Base-by-base conservation (phyloP, 2,888 invertebrate genomes). In the Augochlorella aurata region DNA sequence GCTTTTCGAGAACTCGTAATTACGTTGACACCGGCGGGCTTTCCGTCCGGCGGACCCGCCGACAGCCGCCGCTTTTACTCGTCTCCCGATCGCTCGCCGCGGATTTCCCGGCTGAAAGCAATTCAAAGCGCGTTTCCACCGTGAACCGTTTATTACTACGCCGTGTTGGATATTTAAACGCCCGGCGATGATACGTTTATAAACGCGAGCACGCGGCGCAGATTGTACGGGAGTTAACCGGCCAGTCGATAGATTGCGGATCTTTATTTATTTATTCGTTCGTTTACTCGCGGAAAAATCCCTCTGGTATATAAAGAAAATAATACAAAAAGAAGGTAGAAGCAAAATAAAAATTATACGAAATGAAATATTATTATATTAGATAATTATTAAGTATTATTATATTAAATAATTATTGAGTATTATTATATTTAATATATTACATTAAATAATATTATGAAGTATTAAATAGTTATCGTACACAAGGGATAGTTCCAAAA, bases 1-100 rank as follows among this genome's bases (percentile, higher is more conserved):
- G 29, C 58, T 61, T 58, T 73, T 61, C 58, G 18, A 50, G n/a
- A 49, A 50, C 29, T n/a, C 67, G 61, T 66, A 78, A 78, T 52
- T 52, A 38, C 61, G n/a, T 68, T 16, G 47, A 21, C 54, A 45
- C 24, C 52, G 52, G 5, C 2, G 5, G 1, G 14, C 9, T 74
- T 50, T 14, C 24, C 44, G 12, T 58, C 14, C 54, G 21, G 54
- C 7, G 14, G 12, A 7, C 21, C 24, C 24, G 54, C 7, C 58
- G 58, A 58, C 58, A 24, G 54, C 12, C 24, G 24, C 14, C 18
- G 14, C 47, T 47, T 67, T 75, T 61, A 38, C 24, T 58, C 38
- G 54, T 7, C 38, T 38, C 5, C 38, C 38, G 38, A 38, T 38
- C 38, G 38, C 7, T 38, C 38, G 29, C 66, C 24, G 29, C 8